Percentiles rank a stretch among this genome's conserved stretches.
Evolutionary conservation across 1,140 invertebrate genomes (phyloP).

Genomic region (Zelostemma sp.): DNA sequence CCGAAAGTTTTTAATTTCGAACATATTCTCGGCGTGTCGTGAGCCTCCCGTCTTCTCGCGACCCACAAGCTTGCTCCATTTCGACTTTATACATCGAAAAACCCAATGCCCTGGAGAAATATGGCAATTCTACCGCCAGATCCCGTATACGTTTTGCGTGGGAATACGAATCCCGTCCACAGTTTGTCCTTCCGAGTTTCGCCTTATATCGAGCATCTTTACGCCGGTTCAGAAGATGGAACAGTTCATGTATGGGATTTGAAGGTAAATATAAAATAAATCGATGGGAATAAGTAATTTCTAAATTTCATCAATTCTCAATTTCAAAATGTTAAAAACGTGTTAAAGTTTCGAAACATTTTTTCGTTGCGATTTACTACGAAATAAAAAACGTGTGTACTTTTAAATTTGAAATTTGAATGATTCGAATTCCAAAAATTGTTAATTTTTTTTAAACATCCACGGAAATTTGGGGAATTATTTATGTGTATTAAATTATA

Average conservation of each 20-base stretch:
- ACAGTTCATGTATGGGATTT: constrained; percentile 80
- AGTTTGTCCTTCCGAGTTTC: constrained; percentile 75
- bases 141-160: constrained; percentile 76
- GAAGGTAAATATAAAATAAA: constrained; percentile 75
- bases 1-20: constrained; percentile 11
- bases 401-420: too few species aligned
- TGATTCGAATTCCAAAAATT: too few species aligned
- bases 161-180: constrained; percentile 77
- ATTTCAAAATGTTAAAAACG: too few species aligned
- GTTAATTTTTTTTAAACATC: too few species aligned
- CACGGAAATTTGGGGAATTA: too few species aligned
- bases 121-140: constrained; percentile 75
- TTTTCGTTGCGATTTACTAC: too few species aligned
- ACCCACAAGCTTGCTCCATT: not conserved
- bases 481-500: too few species aligned
- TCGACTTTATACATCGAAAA: constrained; percentile 3
- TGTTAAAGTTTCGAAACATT: too few species aligned
- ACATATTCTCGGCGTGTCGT: constrained; percentile 40
- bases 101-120: constrained; percentile 6
- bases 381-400: too few species aligned
- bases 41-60: constrained; percentile 54
- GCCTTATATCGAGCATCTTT: constrained; percentile 73
- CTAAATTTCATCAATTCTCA: too few species aligned
- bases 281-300: too few species aligned
- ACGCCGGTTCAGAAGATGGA: constrained; percentile 78